A percentile compares a stretch with the other conserved stretches of the same genome.
Evolutionary conservation across 2,113 vertebrate genomes (phyloP).

Genomic region (Ictalurus furcatus): DNA sequence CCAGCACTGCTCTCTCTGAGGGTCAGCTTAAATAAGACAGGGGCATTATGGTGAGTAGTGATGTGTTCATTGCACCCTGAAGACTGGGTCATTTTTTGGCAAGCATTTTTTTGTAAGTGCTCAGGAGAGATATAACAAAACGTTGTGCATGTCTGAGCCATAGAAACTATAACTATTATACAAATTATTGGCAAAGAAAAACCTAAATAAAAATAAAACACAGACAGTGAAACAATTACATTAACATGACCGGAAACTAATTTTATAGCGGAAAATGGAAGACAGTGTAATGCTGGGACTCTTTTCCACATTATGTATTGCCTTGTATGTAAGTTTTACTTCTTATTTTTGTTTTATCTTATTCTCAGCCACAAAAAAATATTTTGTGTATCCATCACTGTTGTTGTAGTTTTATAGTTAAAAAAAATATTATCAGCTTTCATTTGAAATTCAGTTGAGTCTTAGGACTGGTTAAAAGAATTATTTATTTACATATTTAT

Average conservation of each 20-base stretch:
- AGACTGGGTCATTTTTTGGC: background rate
- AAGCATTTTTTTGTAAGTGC: background rate
- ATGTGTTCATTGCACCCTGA: background rate
- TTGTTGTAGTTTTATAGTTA: too few species aligned
- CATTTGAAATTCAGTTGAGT: too few species aligned
- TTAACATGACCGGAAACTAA: background rate
- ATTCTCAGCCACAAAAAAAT: background rate
- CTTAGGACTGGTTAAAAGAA: too few species aligned
- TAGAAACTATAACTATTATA: background rate
- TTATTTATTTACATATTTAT: background rate
- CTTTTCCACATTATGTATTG: background rate
- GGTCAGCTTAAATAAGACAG: background rate
- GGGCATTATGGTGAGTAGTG: background rate
- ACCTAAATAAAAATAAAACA: background rate
- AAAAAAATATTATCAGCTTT: too few species aligned
- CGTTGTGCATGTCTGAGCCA: background rate
- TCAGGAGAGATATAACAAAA: background rate
- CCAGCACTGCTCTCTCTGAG: slow-evolving; percentile 5
- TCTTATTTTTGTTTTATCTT: background rate
- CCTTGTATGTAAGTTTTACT: too few species aligned
- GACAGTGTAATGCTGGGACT: background rate
- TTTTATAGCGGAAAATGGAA: background rate
- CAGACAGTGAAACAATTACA: background rate
- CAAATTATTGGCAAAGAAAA: background rate
- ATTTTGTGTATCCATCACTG: too few species aligned